phyloP scores from a whole-genome alignment of 2,113 vertebrate genomes.

The Sylvietta virens region DNA sequence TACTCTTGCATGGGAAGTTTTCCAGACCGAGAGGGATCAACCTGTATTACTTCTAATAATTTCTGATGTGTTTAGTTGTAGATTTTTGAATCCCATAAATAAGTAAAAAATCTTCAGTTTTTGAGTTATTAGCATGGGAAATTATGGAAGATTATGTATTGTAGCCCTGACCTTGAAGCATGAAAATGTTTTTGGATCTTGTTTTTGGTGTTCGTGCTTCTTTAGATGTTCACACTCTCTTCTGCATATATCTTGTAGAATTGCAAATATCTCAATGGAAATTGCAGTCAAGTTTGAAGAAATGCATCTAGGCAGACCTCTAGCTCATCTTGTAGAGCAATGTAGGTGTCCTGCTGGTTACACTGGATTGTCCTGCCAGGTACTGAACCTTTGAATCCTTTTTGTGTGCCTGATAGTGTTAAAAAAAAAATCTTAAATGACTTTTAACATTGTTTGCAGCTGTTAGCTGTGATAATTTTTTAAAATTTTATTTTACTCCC shows the following conservation, averaged over 20 bases:
- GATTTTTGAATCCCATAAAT: neutral
- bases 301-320: neutral
- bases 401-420: neutral
- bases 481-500: neutral
- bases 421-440: neutral
- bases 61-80: neutral
- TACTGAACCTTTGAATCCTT: conserved; percentile 38
- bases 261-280: conserved; percentile 90
- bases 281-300: conserved; percentile 73
- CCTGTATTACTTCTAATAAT: neutral
- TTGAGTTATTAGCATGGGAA: neutral
- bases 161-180: neutral
- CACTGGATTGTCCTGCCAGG: conserved; percentile 91
- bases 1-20: neutral
- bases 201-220: neutral
- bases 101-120: neutral
- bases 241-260: conserved; percentile 66
- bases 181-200: neutral
- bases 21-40: neutral
- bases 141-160: neutral
- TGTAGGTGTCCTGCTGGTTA: conserved; percentile 88
- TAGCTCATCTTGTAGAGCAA: conserved; percentile 78
- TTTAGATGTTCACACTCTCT: neutral
- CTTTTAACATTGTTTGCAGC: neutral
- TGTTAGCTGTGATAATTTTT: neutral